Percentiles rank a stretch among this genome's conserved stretches.
Conservation (phyloP, 2,113 vertebrate species). For the Columba janthina region DNA sequence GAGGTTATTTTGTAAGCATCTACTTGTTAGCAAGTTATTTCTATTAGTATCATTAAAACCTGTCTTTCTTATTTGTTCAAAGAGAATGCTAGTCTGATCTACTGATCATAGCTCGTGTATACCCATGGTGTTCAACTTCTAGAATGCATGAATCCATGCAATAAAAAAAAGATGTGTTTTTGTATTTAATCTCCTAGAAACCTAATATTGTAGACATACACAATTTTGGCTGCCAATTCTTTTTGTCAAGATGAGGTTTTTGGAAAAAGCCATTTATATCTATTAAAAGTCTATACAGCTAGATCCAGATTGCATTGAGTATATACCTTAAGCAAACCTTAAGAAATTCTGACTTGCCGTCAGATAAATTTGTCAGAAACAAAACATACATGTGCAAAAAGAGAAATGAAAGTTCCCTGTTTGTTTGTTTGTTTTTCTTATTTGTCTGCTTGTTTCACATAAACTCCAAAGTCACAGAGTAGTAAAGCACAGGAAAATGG, state of each 20-base stretch:
- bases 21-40: not conserved
- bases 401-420: not conserved
- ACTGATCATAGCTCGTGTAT: not conserved
- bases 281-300: not conserved
- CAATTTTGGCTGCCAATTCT: not conserved
- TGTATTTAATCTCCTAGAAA: not conserved
- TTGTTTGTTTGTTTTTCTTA: not conserved
- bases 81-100: not conserved
- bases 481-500: not conserved
- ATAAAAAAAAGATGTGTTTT: not conserved
- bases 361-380: not conserved
- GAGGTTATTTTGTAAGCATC: conserved; percentile 3
- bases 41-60: not conserved
- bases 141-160: not conserved
- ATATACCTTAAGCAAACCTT: not conserved
- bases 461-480: not conserved
- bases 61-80: not conserved
- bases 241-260: not conserved
- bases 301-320: not conserved
- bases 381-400: not conserved
- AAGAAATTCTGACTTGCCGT: not conserved
- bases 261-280: not conserved
- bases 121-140: not conserved
- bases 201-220: not conserved
- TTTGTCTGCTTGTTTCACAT: not conserved